phyloP scores from a whole-genome alignment of 2,888 invertebrate genomes.

The Ichneumon xanthorius region DNA sequence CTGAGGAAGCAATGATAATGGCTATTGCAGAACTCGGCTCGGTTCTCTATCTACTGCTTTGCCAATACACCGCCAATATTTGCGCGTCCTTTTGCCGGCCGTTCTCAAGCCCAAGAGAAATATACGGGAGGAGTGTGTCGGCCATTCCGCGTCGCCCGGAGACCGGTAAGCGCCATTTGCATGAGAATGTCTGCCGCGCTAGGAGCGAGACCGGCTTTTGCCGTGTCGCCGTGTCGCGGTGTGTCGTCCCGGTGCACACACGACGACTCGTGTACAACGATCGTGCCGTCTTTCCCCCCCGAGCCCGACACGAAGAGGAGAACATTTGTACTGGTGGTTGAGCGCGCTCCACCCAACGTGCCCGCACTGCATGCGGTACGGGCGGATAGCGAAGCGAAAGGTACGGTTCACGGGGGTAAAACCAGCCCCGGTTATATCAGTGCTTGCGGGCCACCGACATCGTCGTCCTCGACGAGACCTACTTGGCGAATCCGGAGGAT shows the following conservation, averaged over 20 bases:
- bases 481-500: not conserved
- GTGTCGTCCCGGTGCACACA: not conserved
- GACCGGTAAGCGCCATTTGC: constrained; percentile 53
- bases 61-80: not conserved
- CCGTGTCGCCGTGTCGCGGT: not conserved
- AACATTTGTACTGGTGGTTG: not conserved
- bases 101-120: not conserved
- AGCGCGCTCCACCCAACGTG: not conserved
- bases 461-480: constrained; percentile 3
- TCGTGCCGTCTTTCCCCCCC: constrained; percentile 1
- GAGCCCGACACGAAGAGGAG: not conserved
- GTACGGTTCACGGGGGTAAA: not conserved
- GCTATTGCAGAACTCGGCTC: no score
- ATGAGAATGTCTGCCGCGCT: constrained; percentile 57
- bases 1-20: no score
- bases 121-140: not conserved
- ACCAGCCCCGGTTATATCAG: not conserved
- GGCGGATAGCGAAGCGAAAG: not conserved
- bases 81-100: not conserved
- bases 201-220: constrained; percentile 56
- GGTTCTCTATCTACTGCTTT: no score
- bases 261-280: not conserved
- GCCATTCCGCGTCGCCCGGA: not conserved
- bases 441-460: constrained; percentile 11
- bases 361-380: not conserved